Percentiles rank a stretch among this genome's conserved stretches.
Evolutionary conservation across 1,140 invertebrate genomes (phyloP).

Genomic region (Papilio polytes): DNA sequence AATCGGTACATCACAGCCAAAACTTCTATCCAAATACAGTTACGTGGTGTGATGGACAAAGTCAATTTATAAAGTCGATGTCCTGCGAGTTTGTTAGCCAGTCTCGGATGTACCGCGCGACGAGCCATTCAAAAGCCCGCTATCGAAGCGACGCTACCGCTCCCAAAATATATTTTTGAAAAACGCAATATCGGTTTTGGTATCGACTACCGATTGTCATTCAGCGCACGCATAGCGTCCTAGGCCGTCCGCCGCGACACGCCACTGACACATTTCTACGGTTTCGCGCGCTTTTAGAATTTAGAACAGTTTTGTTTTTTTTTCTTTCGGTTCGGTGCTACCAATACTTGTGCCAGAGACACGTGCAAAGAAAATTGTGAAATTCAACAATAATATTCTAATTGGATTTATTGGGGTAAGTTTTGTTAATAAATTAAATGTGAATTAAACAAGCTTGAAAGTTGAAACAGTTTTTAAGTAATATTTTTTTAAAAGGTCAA

Average conservation of each 20-base stretch:
- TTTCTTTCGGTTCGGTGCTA: constrained; percentile 69
- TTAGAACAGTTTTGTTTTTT: constrained; percentile 74
- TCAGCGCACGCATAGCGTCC: constrained; percentile 66
- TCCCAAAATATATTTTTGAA: constrained; percentile 68
- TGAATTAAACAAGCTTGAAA: too few relatives aligned
- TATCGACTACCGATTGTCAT: constrained; percentile 57
- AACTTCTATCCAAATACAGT: constrained; percentile 65
- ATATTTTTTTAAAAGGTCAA: too few relatives aligned
- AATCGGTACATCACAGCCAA: constrained; percentile 45
- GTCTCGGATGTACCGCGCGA: constrained; percentile 69
- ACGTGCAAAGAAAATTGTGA: constrained; percentile 57
- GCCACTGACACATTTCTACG: constrained; percentile 82
- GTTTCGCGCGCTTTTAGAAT: constrained; percentile 79
- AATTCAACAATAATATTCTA: constrained; percentile 47
- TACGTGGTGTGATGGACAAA: constrained; percentile 70
- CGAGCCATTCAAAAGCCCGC: constrained; percentile 68
- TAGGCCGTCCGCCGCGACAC: constrained; percentile 75
- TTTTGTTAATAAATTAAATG: background rate
- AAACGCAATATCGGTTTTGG: constrained; percentile 66
- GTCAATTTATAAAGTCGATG: constrained; percentile 81
- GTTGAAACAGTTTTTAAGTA: too few relatives aligned
- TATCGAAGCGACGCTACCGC: constrained; percentile 58
- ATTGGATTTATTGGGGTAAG: constrained; percentile 59
- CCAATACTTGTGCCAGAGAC: constrained; percentile 59
- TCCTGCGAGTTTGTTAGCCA: constrained; percentile 74